phyloP scores from a whole-genome alignment of 1,140 invertebrate genomes.

The Hylaeus volcanicus region DNA sequence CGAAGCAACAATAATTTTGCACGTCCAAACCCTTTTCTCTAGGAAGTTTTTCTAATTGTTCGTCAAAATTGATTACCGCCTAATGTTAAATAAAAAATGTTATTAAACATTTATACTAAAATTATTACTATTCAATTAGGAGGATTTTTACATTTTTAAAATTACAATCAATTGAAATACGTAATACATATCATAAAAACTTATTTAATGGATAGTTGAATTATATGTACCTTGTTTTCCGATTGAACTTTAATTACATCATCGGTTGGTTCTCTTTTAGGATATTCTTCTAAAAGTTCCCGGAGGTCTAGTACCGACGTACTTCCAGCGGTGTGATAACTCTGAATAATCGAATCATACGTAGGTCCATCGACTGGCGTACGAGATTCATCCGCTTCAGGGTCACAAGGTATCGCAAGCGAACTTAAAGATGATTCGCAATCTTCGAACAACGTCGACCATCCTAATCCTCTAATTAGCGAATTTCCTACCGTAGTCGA shows the following conservation, averaged over 20 bases:
- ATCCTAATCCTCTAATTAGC: constrained; percentile 83
- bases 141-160: too few relatives aligned
- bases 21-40: constrained; percentile 91
- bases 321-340: constrained; percentile 81
- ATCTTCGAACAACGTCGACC: constrained; percentile 85
- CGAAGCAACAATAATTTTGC: constrained; percentile 93
- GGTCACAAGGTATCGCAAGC: constrained; percentile 66
- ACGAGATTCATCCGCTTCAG: constrained; percentile 56
- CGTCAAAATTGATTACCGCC: constrained; percentile 81
- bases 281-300: constrained; percentile 83
- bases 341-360: constrained; percentile 81
- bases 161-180: too few relatives aligned
- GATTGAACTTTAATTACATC: constrained; percentile 29
- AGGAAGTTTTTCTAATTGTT: constrained; percentile 85
- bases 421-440: constrained; percentile 77
- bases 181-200: too few relatives aligned
- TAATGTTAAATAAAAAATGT: constrained; percentile 55
- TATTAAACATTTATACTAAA: not conserved
- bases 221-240: constrained; percentile 42
- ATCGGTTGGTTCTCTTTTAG: constrained; percentile 38
- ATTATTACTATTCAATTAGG: too few relatives aligned
- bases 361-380: constrained; percentile 76
- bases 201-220: too few relatives aligned
- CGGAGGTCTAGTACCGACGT: constrained; percentile 82
- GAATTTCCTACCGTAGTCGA: constrained; percentile 83